phyloP scores from a whole-genome alignment of 2,888 invertebrate genomes.

The Aphelenchoides bicaudatus region DNA sequence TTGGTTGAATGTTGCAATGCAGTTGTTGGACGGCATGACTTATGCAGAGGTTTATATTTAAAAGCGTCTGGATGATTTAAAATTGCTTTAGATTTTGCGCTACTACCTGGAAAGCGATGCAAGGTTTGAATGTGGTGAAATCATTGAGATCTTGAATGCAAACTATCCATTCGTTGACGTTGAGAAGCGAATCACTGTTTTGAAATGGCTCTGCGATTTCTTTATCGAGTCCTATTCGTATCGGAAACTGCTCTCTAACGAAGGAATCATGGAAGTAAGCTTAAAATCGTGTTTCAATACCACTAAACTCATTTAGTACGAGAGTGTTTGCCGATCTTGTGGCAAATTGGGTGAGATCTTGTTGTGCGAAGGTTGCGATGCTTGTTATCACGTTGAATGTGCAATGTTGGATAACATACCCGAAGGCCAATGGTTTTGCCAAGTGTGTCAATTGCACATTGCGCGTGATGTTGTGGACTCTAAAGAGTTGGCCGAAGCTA shows the following conservation, averaged over 20 bases:
- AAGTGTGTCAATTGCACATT: constrained; percentile 78
- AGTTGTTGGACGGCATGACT: constrained; percentile 86
- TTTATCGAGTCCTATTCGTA: constrained; percentile 88
- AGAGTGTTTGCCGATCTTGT: constrained; percentile 62
- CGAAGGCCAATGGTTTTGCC: constrained; percentile 93
- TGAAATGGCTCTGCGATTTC: constrained; percentile 82
- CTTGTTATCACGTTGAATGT: constrained; percentile 93
- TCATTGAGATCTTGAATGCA: constrained; percentile 33
- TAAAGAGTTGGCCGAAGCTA: constrained; percentile 59
- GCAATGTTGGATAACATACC: constrained; percentile 82
- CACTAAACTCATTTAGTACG: constrained; percentile 60
- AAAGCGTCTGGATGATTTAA: constrained; percentile 11
- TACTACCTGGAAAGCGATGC: constrained; percentile 44
- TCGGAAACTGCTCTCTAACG: constrained; percentile 84
- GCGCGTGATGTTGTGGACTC: constrained; percentile 61
- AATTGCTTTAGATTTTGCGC: constrained; percentile 36
- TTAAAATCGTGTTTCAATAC: neutral
- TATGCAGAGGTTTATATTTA: constrained; percentile 81
- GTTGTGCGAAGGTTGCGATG: constrained; percentile 96
- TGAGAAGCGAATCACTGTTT: constrained; percentile 70
- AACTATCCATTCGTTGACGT: constrained; percentile 79
- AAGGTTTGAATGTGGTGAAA: constrained; percentile 36
- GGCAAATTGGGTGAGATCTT: constrained; percentile 75
- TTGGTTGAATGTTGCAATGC: constrained; percentile 86
- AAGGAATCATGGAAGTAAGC: constrained; percentile 41